Evolutionary conservation across 2,888 invertebrate genomes (phyloP).

Genomic region (Folsomia candida): DNA sequence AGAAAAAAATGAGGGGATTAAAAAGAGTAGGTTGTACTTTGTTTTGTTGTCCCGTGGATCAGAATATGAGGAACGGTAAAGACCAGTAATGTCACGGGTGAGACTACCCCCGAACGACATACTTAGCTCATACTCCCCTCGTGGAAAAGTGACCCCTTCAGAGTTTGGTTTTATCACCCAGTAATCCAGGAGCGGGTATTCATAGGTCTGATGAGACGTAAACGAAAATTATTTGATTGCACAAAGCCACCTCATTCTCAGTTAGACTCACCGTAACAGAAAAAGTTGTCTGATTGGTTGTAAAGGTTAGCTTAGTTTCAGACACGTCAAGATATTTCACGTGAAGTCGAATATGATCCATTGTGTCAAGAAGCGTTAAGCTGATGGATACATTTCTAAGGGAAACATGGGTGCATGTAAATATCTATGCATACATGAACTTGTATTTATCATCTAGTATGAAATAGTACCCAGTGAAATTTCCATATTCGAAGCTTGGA

Average conservation of each 20-base stretch:
- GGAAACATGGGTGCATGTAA: too few relatives aligned
- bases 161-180: conserved; percentile 55
- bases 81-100: conserved; percentile 67
- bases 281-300: not conserved
- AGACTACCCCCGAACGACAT: conserved; percentile 66
- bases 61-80: conserved; percentile 68
- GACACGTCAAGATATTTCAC: conserved; percentile 54
- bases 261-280: not conserved
- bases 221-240: not conserved
- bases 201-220: conserved; percentile 51
- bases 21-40: conserved; percentile 43
- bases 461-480: conserved; percentile 62
- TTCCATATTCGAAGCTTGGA: conserved; percentile 63
- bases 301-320: conserved; percentile 37
- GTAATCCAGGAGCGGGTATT: conserved; percentile 55
- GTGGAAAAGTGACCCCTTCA: conserved; percentile 42
- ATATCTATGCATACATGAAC: not conserved
- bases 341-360: conserved; percentile 54
- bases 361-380: too few relatives aligned
- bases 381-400: too few relatives aligned
- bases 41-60: conserved; percentile 52
- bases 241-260: not conserved
- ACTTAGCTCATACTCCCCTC: conserved; percentile 59
- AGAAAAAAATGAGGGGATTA: conserved; percentile 29
- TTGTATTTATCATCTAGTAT: too few relatives aligned